Base-by-base conservation (phyloP, 2,797 vertebrate genomes). In the Neopelma chrysocephalum region DNA sequence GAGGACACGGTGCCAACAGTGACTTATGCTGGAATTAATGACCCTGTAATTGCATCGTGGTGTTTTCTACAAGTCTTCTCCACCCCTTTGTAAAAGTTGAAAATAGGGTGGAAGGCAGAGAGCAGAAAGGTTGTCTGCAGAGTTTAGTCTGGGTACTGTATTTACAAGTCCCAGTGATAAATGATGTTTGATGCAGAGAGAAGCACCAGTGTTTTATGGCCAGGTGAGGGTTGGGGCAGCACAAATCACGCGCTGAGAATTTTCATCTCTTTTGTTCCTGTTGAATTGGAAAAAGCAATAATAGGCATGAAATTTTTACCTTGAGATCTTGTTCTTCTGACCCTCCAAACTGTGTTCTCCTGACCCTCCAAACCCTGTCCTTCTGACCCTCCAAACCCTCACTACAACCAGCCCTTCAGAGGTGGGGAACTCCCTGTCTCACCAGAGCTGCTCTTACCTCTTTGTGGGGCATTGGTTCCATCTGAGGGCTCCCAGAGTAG, bases 21-120 rank as follows among this genome's bases (percentile, higher is more conserved):
- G 94, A 82, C 81, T 87, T 82, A 27, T 12, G 71, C 68, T 0
- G 18, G 32, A n/a, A 90, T 89, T 66, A 87, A 70, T 89, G 70
- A 87, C 66, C 81, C 84, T 72, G 0, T 56, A 70, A 57, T 70
- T 73, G 73, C 71, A 60, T 60, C 10, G 4, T 47, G 56, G 54
- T 48, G 75, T 82, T 89, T 89, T 53, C 83, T 79, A 11, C 89
- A 76, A 34, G 53, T 71, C 62, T 61, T 64, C 89, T 62, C 91
- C 89, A 85, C 71, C 78, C 70, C 43, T 90, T 85, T 42, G 68
- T 60, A 38, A 23, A 77, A 82, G 60, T 4, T 84, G 86, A 50
- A 87, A 73, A 36, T 31, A 42, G 62, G 56, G 10, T 53, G 66
- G 81, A 76, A 76, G 65, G 25, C 56, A 73, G 62, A 64, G 45